Percentiles rank a stretch among this genome's conserved stretches.
These are phyloP conservation scores for Epinephelus malabaricus DNA, from an alignment of 2,797 vertebrate species.

Conservation along the genomic window DNA sequence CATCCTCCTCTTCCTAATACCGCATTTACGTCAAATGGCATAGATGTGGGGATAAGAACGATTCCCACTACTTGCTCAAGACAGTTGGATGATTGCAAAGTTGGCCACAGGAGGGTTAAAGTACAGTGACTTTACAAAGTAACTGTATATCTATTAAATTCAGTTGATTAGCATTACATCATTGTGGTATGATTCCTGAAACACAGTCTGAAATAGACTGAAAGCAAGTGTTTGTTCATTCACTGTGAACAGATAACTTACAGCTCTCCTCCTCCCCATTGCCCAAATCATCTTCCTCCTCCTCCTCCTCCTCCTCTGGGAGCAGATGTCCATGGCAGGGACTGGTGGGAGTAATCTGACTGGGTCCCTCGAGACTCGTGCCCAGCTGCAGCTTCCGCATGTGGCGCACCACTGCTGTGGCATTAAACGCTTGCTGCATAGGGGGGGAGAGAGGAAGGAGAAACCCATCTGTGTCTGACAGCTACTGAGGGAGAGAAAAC, in stretches of 20 bases:
- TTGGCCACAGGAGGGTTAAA: too few species aligned
- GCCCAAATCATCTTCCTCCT: conserved; percentile 84
- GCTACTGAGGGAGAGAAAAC: conserved; percentile 21
- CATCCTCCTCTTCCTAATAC: too few species aligned
- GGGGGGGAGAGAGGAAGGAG: not conserved
- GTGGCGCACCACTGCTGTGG: conserved; percentile 96
- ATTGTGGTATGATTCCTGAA: not conserved
- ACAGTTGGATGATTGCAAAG: too few species aligned
- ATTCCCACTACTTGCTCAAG: too few species aligned
- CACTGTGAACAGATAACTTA: conserved; percentile 60
- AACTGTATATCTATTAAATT: not conserved
- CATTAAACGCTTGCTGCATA: conserved; percentile 96
- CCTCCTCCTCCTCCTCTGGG: conserved; percentile 86
- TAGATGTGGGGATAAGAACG: too few species aligned
- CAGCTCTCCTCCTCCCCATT: conserved; percentile 84
- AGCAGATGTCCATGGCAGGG: conserved; percentile 87
- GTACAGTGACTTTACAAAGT: too few species aligned
- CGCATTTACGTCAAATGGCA: too few species aligned
- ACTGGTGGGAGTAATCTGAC: conserved; percentile 87
- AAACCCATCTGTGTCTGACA: conserved; percentile 30
- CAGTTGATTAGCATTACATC: too few species aligned
- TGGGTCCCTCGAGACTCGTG: conserved; percentile 92
- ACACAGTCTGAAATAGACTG: conserved; percentile 4
- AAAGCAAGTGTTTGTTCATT: conserved; percentile 22
- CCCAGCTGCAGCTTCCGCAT: conserved; percentile 96